Percentiles rank a stretch among this genome's conserved stretches.
Conservation (phyloP, 2,113 vertebrate genomes). For the Dasyprocta punctata region DNA sequence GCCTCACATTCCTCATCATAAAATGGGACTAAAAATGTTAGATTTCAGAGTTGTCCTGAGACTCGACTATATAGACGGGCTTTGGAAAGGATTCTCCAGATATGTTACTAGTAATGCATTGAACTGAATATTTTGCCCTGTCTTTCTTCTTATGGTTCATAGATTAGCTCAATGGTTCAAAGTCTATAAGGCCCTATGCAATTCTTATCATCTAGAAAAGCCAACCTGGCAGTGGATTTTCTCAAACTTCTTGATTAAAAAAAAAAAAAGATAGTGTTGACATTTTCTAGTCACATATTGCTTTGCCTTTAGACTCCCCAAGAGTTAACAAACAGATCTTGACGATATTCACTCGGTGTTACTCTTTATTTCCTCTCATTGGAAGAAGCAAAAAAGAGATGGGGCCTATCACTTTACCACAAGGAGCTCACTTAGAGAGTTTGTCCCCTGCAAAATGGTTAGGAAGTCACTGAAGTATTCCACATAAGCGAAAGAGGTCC, state of each 20-base stretch:
- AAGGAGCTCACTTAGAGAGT: neutral
- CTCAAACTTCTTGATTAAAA: constrained; percentile 7
- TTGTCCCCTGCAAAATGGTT: neutral
- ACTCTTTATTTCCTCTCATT: neutral
- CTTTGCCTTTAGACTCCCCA: neutral
- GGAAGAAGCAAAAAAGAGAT: neutral
- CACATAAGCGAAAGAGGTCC: neutral
- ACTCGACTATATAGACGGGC: neutral
- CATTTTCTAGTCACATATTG: neutral
- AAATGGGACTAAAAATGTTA: constrained; percentile 23
- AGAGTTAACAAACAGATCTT: constrained; percentile 18
- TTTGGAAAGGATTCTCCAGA: neutral
- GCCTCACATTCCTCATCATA: neutral
- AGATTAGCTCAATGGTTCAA: neutral
- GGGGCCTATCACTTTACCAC: constrained; percentile 32
- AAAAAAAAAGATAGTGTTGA: constrained; percentile 12
- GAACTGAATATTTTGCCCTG: neutral
- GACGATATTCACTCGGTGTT: neutral
- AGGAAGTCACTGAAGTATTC: neutral
- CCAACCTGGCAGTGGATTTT: neutral
- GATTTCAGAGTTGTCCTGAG: neutral
- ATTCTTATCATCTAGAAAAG: constrained; percentile 18
- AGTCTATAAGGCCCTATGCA: neutral
- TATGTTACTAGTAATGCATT: neutral
- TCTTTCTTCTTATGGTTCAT: neutral